A percentile compares a stretch with the other conserved stretches of the same genome.
Evolutionary conservation across 2,797 vertebrate genomes (phyloP).

Genomic region (Phalanger gymnotis): DNA sequence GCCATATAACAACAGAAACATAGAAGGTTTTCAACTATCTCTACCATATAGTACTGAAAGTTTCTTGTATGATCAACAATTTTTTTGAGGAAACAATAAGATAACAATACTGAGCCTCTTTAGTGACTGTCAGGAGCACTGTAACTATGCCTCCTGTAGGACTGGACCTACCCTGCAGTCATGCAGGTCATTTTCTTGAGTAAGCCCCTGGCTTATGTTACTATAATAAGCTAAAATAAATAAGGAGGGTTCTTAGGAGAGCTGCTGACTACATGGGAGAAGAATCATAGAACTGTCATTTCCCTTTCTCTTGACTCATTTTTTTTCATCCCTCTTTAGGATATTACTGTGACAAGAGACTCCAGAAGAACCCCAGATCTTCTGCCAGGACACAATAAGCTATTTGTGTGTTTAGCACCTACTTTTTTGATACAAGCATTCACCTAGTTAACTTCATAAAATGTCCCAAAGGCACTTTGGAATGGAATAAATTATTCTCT

Average conservation of each 20-base stretch:
- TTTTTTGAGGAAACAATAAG: slow-evolving; percentile 15
- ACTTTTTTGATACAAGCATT: not conserved
- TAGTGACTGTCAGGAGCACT: not conserved
- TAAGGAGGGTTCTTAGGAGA: not conserved
- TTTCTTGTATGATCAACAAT: slow-evolving; percentile 7
- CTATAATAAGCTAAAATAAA: not conserved
- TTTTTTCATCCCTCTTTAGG: not conserved
- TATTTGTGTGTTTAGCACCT: not conserved
- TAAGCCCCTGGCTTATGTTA: not conserved
- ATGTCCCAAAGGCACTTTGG: not conserved
- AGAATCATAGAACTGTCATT: not conserved
- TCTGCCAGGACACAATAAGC: not conserved
- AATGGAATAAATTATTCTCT: slow-evolving; percentile 43
- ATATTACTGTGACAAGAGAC: not conserved
- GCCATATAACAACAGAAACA: not conserved
- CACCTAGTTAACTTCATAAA: slow-evolving; percentile 27
- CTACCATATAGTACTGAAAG: not conserved
- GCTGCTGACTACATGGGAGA: not conserved
- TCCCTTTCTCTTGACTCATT: not conserved
- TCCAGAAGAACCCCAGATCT: not conserved
- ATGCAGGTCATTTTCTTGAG: not conserved
- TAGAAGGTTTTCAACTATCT: not conserved
- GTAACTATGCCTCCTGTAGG: not conserved
- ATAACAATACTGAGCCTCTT: not conserved
- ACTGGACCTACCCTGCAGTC: not conserved